These are phyloP conservation scores for Apodemus speciosus DNA, from an alignment of 2,113 vertebrate species.

Conservation along the genomic window DNA sequence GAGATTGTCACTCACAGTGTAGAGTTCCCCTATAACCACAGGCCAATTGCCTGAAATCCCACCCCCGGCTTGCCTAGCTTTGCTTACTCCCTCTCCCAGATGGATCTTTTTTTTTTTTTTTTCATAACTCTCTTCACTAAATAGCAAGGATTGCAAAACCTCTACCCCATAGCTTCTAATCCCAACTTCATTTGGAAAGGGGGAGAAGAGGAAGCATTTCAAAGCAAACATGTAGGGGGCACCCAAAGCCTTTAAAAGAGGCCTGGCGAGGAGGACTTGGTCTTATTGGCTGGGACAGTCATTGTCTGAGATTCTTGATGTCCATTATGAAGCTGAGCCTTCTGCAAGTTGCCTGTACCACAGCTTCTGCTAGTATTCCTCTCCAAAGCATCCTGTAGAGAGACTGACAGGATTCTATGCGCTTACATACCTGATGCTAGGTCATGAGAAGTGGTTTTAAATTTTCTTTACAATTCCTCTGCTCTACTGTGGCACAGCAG, in stretches of 20 bases:
- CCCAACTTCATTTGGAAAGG: neutral
- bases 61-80: neutral
- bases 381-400: neutral
- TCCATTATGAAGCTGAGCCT: neutral
- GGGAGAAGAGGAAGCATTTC: neutral
- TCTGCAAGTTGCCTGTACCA: neutral
- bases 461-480: constrained; percentile 45
- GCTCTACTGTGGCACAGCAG: constrained; percentile 58
- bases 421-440: neutral
- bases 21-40: neutral
- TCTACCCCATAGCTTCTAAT: neutral
- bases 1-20: neutral
- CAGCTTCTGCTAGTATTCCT: neutral
- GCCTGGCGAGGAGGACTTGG: neutral
- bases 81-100: neutral
- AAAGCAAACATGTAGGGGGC: neutral
- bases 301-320: neutral
- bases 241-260: neutral
- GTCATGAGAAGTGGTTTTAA: constrained; percentile 57
- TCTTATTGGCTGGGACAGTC: neutral
- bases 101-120: neutral
- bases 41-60: neutral
- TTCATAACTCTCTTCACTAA: neutral
- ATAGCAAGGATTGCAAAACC: neutral
- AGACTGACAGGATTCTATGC: constrained; percentile 41